phyloP scores from a whole-genome alignment of 2,113 vertebrate species.

The Perca schrenkii region DNA sequence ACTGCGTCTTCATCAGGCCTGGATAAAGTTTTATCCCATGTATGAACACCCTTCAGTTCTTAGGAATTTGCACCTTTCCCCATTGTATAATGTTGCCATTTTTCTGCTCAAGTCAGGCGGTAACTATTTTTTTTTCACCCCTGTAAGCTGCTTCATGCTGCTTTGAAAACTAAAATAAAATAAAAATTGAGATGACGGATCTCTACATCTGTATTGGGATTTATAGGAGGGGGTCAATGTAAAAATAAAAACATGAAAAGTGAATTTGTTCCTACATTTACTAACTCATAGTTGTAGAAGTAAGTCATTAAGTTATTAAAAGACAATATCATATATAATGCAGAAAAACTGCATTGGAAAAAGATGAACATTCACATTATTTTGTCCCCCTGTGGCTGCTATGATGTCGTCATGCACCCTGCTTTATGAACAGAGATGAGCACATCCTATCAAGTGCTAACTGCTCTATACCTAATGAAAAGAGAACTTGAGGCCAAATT shows the following conservation, averaged over 20 bases:
- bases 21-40: too few relatives aligned
- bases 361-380: constrained; percentile 13
- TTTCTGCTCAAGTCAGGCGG: not conserved
- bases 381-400: constrained; percentile 12
- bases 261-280: not conserved
- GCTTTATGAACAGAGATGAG: constrained; percentile 75
- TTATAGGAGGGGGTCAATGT: not conserved
- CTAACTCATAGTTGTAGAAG: not conserved
- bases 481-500: constrained; percentile 74
- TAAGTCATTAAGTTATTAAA: not conserved
- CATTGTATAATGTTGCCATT: constrained; percentile 1
- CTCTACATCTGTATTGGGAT: not conserved
- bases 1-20: too few relatives aligned
- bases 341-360: not conserved
- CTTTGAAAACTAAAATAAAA: not conserved
- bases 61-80: not conserved
- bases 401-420: constrained; percentile 46
- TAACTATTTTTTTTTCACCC: not conserved
- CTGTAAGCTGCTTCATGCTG: not conserved
- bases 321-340: not conserved
- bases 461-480: constrained; percentile 79
- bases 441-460: constrained; percentile 74
- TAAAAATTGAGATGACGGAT: not conserved
- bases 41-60: too few relatives aligned
- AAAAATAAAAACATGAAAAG: not conserved